Percentiles rank a stretch among this genome's conserved stretches.
These are phyloP conservation scores for Varanus komodoensis DNA, from an alignment of 2,113 vertebrate genomes.

Conservation along the genomic window DNA sequence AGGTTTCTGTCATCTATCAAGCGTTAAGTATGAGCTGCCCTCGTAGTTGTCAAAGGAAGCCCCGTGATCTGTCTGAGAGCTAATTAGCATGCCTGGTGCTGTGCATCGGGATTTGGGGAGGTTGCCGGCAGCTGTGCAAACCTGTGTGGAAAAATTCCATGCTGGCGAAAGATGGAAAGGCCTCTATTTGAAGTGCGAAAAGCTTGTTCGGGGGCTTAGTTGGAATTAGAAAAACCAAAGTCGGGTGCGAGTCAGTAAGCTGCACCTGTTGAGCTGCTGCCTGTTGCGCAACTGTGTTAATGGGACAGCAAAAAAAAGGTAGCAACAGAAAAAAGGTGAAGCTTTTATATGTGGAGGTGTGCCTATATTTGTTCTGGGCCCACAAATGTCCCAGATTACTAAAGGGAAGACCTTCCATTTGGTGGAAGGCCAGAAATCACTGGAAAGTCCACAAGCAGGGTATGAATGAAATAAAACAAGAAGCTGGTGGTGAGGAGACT, in stretches of 20 bases:
- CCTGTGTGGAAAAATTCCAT: accelerated
- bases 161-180: accelerated
- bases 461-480: no score
- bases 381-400: background rate
- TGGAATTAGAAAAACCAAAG: background rate
- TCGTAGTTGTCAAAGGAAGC: background rate
- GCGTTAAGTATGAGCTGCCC: background rate
- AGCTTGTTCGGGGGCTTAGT: background rate
- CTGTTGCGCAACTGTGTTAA: background rate
- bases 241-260: background rate
- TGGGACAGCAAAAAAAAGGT: background rate
- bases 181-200: accelerated
- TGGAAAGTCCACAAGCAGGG: no score
- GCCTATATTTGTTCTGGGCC: background rate
- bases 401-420: background rate
- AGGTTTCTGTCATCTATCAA: background rate
- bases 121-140: background rate
- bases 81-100: background rate
- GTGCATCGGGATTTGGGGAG: background rate
- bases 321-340: background rate
- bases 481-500: background rate
- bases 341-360: background rate
- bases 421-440: background rate
- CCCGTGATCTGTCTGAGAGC: accelerated
- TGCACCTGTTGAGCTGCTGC: background rate